Base-by-base conservation (phyloP, 2,888 invertebrate genomes). In the Callinectes sapidus region DNA sequence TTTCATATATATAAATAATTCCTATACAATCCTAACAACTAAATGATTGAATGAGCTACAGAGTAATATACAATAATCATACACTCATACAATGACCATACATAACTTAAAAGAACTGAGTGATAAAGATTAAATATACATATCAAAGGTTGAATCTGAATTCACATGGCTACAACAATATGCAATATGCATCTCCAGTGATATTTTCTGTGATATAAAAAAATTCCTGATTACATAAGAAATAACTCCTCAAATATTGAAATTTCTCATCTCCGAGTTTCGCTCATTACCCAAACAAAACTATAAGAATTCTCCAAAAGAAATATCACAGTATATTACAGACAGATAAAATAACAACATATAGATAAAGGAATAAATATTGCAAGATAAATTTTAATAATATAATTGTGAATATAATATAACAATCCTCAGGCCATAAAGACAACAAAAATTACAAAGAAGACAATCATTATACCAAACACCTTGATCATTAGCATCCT, bases 401-500 rank as follows among this genome's bases (percentile, higher is more conserved):
- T 35, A 35, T 71, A 35, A 81, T 35, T 32, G 0, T 81, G 81
- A 35, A 32, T 18, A 81, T 18, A 35, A 35, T 81, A 81, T 81
- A 81, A 81, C 35, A 81, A 81, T 81, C 14, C 81, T 81, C 35
- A 81, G 35, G 99, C 98, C 97, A 99, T 97, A 96, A 99, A 99
- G 95, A 99, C 97, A 95, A 99, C 98, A 96, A 99, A 99, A 96
- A 99, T 98, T 96, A 99, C 98, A 96, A 99, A 99, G 97, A 99
- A 99, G 95, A 99, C 98, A 97, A 99, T 99, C 92, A 99, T 97
- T 94, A 99, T 98, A 91, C 98, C 99, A 96, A 99, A 99, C 95
- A 99, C 97, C 97, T 99, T 99, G 95, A 99, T 98, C 99, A 99
- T 99, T 61, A 99, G 97, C 97, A 99, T 99, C 95, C 99, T 97